Base-by-base conservation (phyloP, 2,797 vertebrate species). In the Myotis vivesi region DNA sequence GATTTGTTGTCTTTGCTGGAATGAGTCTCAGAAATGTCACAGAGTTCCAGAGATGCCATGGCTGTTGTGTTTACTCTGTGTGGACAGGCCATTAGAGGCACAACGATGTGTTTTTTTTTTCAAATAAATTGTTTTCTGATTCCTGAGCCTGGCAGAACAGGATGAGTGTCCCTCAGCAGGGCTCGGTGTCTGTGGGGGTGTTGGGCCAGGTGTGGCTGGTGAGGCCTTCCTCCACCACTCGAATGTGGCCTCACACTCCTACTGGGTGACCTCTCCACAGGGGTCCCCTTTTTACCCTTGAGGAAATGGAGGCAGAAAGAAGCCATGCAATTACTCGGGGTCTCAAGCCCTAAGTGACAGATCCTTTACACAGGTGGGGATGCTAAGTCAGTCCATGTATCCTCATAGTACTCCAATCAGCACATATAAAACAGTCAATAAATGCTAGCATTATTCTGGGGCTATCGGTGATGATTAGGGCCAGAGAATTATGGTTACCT, bases 81-180 rank as follows among this genome's bases (percentile, higher is more conserved):
- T 80, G 33, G 64, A 59, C 6, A 36, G 33, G 71, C 19, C 87
- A 38, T 53, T 72, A 49, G 9, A 57, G 46, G 53, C 72, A 73
- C 28, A n/a, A 11, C 1, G 9, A 86, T 79, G 72, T 88, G 64
- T 82, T 85, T 95, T 68, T 44, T 44, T n/a, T 41, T 79, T 20
- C 75, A 89, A 95, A 96, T 62, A 88, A 73, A 17, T 85, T 87
- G n/a, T 73, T 91, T 96, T 97, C 69, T 51, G 51, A 89, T 92
- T 95, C 49, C 38, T 88, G 68, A 62, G 23, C 23, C 82, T 91
- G 83, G 51, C 57, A 91, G 64, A 83, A 69, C 41, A 90, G 66
- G 46, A 30, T n/a, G 20, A 89, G 69, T 88, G 64, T 81, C n/a
- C 23, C 66, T 95, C 51, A 87, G 72, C 16, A 75, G 38, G 77